A percentile compares a stretch with the other conserved stretches of the same genome.
Evolutionary conservation across 2,888 invertebrate genomes (phyloP).

Genomic region (Dryomyza anilis): DNA sequence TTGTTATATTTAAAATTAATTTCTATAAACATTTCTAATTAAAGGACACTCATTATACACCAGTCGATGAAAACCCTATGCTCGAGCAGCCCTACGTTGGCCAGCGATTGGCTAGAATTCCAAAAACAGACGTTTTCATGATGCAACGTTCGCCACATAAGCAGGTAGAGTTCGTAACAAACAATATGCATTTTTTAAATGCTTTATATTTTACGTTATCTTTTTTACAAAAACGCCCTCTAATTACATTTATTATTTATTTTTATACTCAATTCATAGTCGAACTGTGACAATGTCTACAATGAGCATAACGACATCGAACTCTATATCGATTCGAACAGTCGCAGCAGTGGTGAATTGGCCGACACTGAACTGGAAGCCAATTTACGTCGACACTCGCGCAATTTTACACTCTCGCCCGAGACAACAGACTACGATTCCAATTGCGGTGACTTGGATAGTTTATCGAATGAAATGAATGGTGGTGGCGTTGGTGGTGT

Average conservation of each 20-base stretch:
- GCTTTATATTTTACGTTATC: background rate
- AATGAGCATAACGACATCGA: conserved; percentile 60
- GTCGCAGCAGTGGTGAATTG: conserved; percentile 59
- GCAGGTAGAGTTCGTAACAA: conserved; percentile 41
- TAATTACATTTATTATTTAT: conserved; percentile 17
- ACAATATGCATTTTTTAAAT: background rate
- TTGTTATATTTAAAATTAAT: too few relatives aligned
- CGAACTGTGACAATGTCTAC: conserved; percentile 47
- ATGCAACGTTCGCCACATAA: conserved; percentile 56
- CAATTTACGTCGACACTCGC: conserved; percentile 65
- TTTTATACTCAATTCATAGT: too few relatives aligned
- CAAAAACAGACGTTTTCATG: conserved; percentile 58
- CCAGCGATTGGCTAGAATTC: conserved; percentile 59
- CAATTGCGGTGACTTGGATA: conserved; percentile 84
- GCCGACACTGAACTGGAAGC: conserved; percentile 57
- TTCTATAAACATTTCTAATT: conserved; percentile 12
- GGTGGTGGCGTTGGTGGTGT: too few relatives aligned
- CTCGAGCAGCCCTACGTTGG: conserved; percentile 59
- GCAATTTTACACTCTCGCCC: conserved; percentile 88
- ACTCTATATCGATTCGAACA: conserved; percentile 60
- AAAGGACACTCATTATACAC: conserved; percentile 46
- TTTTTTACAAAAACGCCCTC: too few relatives aligned
- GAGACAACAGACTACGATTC: conserved; percentile 94
- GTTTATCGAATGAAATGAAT: conserved; percentile 63
- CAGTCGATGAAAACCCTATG: conserved; percentile 51